phyloP scores from a whole-genome alignment of 92 coral and sea anemone genomes.

The Porites evermanni region DNA sequence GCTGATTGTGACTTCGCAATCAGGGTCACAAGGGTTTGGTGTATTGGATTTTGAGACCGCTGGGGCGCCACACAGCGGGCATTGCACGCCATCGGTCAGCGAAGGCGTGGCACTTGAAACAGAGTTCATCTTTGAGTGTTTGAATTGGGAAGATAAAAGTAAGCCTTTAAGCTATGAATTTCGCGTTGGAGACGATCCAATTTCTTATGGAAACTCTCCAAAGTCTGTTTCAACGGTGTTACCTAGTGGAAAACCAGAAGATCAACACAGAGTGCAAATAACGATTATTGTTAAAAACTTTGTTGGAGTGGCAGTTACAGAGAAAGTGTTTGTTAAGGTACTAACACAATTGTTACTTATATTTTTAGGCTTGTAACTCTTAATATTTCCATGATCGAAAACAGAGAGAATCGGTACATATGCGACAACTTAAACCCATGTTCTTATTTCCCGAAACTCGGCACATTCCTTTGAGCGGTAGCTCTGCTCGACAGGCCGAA shows the following conservation, averaged over 20 bases:
- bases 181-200: neutral
- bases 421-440: too few relatives aligned
- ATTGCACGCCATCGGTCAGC: constrained; percentile 1
- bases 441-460: too few relatives aligned
- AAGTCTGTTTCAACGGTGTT: constrained; percentile 22
- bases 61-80: constrained; percentile 31
- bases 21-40: constrained; percentile 25
- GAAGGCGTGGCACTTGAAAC: constrained; percentile 42
- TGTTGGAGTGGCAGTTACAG: constrained; percentile 9
- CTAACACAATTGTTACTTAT: too few relatives aligned
- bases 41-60: constrained; percentile 23
- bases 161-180: constrained; percentile 22
- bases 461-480: too few relatives aligned
- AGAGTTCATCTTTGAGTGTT: constrained; percentile 30
- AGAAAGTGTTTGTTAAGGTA: constrained; percentile 23
- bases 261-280: neutral
- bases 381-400: too few relatives aligned
- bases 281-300: constrained; percentile 10
- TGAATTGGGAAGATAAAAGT: constrained; percentile 21
- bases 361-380: too few relatives aligned
- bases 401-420: too few relatives aligned
- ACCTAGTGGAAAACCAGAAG: constrained; percentile 12
- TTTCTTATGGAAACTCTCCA: constrained; percentile 37
- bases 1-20: constrained; percentile 3
- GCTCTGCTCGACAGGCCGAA: too few relatives aligned